Evolutionary conservation across 2,797 vertebrate species (phyloP).

Genomic region (Morus bassanus): DNA sequence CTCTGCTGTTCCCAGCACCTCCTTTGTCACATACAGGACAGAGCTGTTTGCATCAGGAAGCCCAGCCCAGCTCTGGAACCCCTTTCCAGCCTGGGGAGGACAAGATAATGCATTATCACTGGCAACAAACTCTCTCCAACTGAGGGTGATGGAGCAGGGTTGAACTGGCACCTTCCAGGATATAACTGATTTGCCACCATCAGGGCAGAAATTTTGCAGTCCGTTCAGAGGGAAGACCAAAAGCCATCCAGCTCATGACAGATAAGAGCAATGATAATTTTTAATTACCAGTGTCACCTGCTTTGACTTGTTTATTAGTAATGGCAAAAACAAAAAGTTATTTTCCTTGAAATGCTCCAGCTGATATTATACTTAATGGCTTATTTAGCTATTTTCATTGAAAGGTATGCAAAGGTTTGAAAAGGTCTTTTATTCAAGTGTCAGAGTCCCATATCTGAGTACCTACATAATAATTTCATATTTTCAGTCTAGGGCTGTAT

Average conservation of each 20-base stretch:
- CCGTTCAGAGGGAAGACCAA: neutral
- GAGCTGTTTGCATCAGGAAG: fast-evolving
- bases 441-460: neutral
- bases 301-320: neutral
- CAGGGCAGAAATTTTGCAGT: neutral
- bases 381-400: neutral
- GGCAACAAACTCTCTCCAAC: neutral
- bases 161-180: neutral
- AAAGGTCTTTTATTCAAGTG: neutral
- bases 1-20: neutral
- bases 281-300: neutral
- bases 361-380: neutral
- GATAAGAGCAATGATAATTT: neutral
- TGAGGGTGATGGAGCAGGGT: neutral
- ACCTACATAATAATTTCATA: neutral
- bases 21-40: fast-evolving
- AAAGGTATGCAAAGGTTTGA: neutral
- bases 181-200: neutral
- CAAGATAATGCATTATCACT: neutral
- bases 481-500: neutral
- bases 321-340: neutral
- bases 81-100: neutral
- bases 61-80: neutral
- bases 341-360: neutral
- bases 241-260: neutral